A percentile compares a stretch with the other conserved stretches of the same genome.
phyloP scores from a whole-genome alignment of 2,113 vertebrate genomes.

The Cololabis saira region DNA sequence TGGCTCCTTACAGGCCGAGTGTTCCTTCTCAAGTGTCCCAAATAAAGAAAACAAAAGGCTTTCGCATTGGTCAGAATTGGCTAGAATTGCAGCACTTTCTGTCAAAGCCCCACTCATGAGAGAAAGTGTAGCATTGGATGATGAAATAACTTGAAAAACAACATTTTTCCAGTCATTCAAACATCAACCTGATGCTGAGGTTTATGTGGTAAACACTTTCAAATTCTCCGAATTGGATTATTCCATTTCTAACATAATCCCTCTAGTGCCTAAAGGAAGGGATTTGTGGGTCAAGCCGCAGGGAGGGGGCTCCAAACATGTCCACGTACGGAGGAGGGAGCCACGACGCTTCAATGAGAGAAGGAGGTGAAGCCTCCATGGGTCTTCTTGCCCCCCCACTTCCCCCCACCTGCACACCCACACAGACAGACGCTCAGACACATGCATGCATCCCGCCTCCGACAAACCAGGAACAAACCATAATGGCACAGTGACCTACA shows the following conservation, averaged over 20 bases:
- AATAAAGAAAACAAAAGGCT: constrained; percentile 60
- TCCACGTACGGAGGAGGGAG: constrained; percentile 27
- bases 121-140: neutral
- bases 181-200: constrained; percentile 5
- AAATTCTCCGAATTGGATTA: constrained; percentile 62
- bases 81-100: constrained; percentile 11
- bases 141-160: neutral
- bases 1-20: constrained; percentile 56
- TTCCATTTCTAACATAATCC: constrained; percentile 63
- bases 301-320: constrained; percentile 30
- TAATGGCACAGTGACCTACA: constrained; percentile 79
- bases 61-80: neutral
- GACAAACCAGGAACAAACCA: constrained; percentile 61
- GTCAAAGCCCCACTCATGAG: constrained; percentile 1
- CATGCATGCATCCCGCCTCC: constrained; percentile 48
- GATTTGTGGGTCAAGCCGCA: constrained; percentile 69
- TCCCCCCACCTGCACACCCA: constrained; percentile 32
- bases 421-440: constrained; percentile 15
- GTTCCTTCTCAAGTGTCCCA: constrained; percentile 59
- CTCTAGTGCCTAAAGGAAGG: constrained; percentile 54
- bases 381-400: constrained; percentile 21
- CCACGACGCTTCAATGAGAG: constrained; percentile 38
- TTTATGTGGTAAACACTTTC: constrained; percentile 36
- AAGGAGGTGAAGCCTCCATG: constrained; percentile 21
- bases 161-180: neutral